Evolutionary conservation across 2,113 vertebrate species (phyloP).

Genomic region (Turnix velox): DNA sequence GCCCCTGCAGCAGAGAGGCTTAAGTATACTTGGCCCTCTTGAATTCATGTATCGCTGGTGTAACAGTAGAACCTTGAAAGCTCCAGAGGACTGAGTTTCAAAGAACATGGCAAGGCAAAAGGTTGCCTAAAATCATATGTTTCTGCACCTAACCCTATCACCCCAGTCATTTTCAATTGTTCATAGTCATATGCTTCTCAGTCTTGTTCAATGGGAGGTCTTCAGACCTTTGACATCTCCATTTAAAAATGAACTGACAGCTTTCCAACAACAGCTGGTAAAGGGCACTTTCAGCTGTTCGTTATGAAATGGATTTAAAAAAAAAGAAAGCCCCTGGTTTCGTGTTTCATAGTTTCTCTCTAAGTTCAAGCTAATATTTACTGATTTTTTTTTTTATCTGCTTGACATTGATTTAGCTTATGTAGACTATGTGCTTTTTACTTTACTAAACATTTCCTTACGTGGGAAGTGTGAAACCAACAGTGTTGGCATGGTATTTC

Average conservation of each 20-base stretch:
- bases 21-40: not conserved
- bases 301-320: not conserved
- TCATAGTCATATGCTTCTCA: constrained; percentile 20
- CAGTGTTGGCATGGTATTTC: not conserved
- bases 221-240: constrained; percentile 54
- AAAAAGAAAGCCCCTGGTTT: not conserved
- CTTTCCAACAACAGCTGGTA: constrained; percentile 26
- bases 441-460: constrained; percentile 7
- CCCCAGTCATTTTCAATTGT: constrained; percentile 20
- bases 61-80: not conserved
- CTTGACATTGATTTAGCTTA: not conserved
- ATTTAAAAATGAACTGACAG: constrained; percentile 23
- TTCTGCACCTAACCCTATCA: constrained; percentile 18
- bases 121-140: constrained; percentile 52
- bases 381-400: not conserved
- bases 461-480: constrained; percentile 25
- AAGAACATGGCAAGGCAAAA: constrained; percentile 28
- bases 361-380: constrained; percentile 4
- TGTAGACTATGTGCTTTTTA: not conserved
- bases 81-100: constrained; percentile 21
- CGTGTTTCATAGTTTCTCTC: not conserved
- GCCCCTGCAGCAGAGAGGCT: not conserved
- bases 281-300: constrained; percentile 1
- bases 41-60: not conserved
- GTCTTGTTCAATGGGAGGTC: constrained; percentile 34